Percentiles rank a stretch among this genome's conserved stretches.
Evolutionary conservation across 1,140 invertebrate genomes (phyloP).

Genomic region (Drosophila nannoptera): DNA sequence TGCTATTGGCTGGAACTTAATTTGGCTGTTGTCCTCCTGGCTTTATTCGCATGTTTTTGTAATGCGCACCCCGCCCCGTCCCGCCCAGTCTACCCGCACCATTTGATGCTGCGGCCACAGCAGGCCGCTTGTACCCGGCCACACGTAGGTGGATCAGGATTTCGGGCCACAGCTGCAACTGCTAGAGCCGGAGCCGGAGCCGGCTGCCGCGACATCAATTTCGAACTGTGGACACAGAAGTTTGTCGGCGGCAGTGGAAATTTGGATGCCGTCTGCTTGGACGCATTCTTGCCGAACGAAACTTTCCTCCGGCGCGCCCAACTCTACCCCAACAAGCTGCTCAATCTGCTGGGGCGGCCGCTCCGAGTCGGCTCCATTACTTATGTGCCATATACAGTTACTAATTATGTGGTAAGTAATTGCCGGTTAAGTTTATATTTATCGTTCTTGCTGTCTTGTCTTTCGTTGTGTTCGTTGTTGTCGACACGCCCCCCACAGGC

Average conservation of each 20-base stretch:
- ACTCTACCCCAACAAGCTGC: constrained; percentile 78
- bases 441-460: constrained; percentile 43
- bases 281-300: constrained; percentile 74
- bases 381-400: constrained; percentile 78
- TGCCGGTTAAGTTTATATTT: constrained; percentile 78
- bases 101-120: constrained; percentile 68
- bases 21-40: constrained; percentile 29
- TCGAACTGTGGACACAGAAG: constrained; percentile 79
- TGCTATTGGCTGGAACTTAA: constrained; percentile 46
- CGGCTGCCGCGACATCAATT: constrained; percentile 70
- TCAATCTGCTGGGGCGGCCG: constrained; percentile 64
- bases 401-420: constrained; percentile 79
- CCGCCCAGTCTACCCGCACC: constrained; percentile 76
- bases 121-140: neutral
- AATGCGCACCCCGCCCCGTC: too few species aligned
- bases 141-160: constrained; percentile 10
- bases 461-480: constrained; percentile 40
- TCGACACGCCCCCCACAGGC: constrained; percentile 26
- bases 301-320: constrained; percentile 68
- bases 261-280: constrained; percentile 71
- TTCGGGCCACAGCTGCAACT: constrained; percentile 9
- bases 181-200: constrained; percentile 19
- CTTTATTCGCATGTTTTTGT: constrained; percentile 35
- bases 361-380: constrained; percentile 70
- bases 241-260: constrained; percentile 74